Evolutionary conservation across 2,797 vertebrate species (phyloP).

Genomic region (Anguilla marmorata): DNA sequence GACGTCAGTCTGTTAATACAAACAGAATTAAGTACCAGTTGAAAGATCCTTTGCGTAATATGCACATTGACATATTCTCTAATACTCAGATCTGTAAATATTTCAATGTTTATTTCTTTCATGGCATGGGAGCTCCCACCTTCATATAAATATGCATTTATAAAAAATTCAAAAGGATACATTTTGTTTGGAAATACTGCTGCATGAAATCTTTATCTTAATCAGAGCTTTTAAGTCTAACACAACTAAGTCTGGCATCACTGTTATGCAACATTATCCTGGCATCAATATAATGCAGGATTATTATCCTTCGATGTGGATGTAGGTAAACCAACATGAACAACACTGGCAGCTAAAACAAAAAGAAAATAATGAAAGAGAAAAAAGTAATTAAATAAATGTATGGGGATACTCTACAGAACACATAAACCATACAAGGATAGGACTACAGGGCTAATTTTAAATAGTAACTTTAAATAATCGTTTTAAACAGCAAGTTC

Average conservation of each 20-base stretch:
- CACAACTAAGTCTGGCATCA: not conserved
- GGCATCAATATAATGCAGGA: not conserved
- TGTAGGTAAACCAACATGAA: not conserved
- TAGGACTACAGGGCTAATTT: not conserved
- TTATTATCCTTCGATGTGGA: not conserved
- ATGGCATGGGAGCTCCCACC: not conserved
- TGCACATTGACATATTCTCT: slow-evolving; percentile 12
- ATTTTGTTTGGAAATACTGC: not conserved
- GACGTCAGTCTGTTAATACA: slow-evolving; percentile 28
- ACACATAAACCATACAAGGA: not conserved
- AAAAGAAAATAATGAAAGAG: not conserved
- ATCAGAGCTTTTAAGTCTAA: not conserved
- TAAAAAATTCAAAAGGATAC: not conserved
- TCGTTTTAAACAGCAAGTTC: not conserved
- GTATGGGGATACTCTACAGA: not conserved
- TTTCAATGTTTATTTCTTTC: not conserved
- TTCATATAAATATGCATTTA: not conserved
- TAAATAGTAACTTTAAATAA: not conserved
- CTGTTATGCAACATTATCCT: not conserved
- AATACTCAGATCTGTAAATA: not conserved
- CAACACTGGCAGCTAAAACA: not conserved
- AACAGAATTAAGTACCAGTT: slow-evolving; percentile 31
- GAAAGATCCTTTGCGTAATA: slow-evolving; percentile 30
- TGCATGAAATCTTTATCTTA: not conserved
- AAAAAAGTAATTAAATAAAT: not conserved